A percentile compares a stretch with the other conserved stretches of the same genome.
Evolutionary conservation across 2,888 invertebrate genomes (phyloP).

Genomic region (Cephus nigrinus): DNA sequence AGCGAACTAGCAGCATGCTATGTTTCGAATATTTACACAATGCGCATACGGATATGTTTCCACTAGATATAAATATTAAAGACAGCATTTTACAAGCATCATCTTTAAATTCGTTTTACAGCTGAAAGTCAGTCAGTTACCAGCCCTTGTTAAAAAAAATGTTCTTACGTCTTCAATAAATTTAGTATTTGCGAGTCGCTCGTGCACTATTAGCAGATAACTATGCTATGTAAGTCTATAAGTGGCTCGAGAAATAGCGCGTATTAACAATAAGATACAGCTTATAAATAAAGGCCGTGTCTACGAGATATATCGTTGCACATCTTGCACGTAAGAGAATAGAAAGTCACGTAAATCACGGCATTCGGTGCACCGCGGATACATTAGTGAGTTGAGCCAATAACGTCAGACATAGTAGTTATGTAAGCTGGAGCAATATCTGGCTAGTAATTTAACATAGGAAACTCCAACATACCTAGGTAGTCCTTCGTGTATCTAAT

Average conservation of each 20-base stretch:
- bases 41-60: background rate
- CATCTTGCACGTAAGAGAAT: conserved; percentile 34
- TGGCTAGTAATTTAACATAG: background rate
- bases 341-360: conserved; percentile 41
- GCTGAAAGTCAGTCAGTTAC: too few relatives aligned
- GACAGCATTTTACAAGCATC: background rate
- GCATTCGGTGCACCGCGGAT: conserved; percentile 24
- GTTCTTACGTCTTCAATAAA: background rate
- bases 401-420: background rate
- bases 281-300: conserved; percentile 17
- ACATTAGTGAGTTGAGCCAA: conserved; percentile 12
- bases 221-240: background rate
- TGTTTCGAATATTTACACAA: background rate
- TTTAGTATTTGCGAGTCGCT: background rate
- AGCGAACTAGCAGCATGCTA: background rate
- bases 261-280: background rate
- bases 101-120: background rate
- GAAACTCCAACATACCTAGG: background rate
- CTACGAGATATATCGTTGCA: conserved; percentile 15
- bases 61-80: background rate
- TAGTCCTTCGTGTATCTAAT: background rate
- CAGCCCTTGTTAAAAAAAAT: background rate
- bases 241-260: background rate
- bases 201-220: background rate
- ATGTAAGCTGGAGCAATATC: conserved; percentile 3